These are phyloP conservation scores for Tenodera sinensis DNA, from an alignment of 2,888 invertebrate genomes.

Conservation along the genomic window DNA sequence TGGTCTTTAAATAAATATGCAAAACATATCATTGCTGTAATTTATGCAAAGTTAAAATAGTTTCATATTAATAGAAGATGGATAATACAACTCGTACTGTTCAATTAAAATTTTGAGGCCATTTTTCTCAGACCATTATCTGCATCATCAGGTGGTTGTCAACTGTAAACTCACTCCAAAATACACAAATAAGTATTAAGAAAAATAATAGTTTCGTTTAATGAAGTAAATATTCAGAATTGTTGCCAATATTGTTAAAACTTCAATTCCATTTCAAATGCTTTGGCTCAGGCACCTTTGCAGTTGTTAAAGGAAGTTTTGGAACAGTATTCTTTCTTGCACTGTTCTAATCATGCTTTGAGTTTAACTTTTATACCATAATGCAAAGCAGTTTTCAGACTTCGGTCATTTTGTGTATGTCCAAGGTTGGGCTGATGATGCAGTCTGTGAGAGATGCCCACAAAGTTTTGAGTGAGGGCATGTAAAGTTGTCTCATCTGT, in stretches of 20 bases:
- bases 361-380: neutral
- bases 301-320: neutral
- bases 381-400: neutral
- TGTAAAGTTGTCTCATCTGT: no score
- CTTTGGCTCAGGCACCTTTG: neutral
- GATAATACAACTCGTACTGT: no score
- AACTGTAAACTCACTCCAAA: no score
- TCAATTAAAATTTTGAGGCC: no score
- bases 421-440: no score
- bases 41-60: neutral
- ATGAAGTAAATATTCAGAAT: neutral
- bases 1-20: neutral
- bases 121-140: no score
- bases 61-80: no score
- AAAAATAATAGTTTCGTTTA: neutral
- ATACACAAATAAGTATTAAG: no score
- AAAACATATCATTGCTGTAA: neutral
- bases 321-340: neutral
- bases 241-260: neutral
- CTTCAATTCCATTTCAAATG: neutral
- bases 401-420: neutral
- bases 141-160: no score
- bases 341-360: neutral
- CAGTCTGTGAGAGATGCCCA: no score
- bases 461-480: no score